These are phyloP conservation scores for Threskiornis aethiopicus DNA, from an alignment of 2,797 vertebrate species.

Conservation along the genomic window DNA sequence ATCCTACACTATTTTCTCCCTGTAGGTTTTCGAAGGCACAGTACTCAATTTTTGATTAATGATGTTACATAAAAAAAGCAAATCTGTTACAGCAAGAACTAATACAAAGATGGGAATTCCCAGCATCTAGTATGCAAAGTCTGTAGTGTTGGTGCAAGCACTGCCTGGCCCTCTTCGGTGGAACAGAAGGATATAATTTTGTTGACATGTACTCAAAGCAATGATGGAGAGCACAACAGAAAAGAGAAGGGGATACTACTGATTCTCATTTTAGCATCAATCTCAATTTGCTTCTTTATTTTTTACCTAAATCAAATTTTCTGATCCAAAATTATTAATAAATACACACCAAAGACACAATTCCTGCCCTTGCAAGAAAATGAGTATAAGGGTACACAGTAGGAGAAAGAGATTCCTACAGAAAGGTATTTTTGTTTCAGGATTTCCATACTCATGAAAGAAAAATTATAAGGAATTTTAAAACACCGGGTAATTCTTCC, in stretches of 20 bases:
- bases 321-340: background rate
- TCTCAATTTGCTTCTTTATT: background rate
- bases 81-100: background rate
- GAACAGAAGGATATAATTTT: background rate
- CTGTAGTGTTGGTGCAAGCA: background rate
- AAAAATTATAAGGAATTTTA: background rate
- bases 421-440: background rate
- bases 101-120: background rate
- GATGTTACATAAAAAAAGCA: fast-evolving
- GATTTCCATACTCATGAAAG: background rate
- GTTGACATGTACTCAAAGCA: background rate
- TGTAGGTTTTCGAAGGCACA: background rate
- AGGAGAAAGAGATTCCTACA: background rate
- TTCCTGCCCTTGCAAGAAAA: background rate
- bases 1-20: background rate
- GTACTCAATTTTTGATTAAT: background rate
- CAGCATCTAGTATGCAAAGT: background rate
- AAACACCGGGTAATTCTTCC: background rate
- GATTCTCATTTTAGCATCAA: background rate
- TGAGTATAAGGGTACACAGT: background rate
- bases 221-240: background rate
- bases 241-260: background rate
- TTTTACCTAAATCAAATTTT: background rate
- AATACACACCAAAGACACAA: background rate
- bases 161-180: background rate